Evolutionary conservation across 2,797 vertebrate species (phyloP), one percentile per base, ranked within the genome.

Genomic region (Catharus ustulatus): DNA sequence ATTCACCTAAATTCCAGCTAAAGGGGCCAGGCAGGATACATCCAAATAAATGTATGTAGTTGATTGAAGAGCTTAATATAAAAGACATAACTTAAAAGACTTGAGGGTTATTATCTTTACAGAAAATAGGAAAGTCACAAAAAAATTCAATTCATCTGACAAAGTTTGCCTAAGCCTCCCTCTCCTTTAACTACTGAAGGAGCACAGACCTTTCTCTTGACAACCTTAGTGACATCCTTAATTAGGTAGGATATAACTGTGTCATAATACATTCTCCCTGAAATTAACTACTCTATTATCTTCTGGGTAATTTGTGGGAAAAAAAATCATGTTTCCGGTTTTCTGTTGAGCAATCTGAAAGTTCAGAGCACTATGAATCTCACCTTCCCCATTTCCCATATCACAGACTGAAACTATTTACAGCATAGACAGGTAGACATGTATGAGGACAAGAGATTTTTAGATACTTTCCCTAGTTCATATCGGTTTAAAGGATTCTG

Each of bases 371-470:
- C 24, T 29, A 19, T 3, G 17, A 88, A 84, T n/a, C 29, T 58
- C n/a, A 34, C 13, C 23, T 71, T 71, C 4, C 13, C 6, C 12
- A 20, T 30, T 82, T 72, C 45, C 40, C n/a, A 14, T 6, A 13
- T 55, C 49, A 42, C 1, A 3, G 13, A 20, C 23, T 59, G 27
- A 78, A 88, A 62, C 3, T 36, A n/a, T 22, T 40, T 32, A 17
- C 0, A 0, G 10, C 7, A 22, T 16, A 52, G 1, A 6, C 15
- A 67, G 9, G 11, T 46, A 29, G 63, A 34, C 6, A 24, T 58
- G 7, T 19, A 72, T 13, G 8, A 10, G 19, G 15, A 74, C 8
- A 29, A 42, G 27, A 69, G 27, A 30, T 51, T 64, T 69, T 75
- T 73, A 66, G 26, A 55, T 1, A 2, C 3, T 59, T 81, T 62